Conservation (phyloP, 2,797 vertebrate species). For the Pseudotriccus pelzelni region DNA sequence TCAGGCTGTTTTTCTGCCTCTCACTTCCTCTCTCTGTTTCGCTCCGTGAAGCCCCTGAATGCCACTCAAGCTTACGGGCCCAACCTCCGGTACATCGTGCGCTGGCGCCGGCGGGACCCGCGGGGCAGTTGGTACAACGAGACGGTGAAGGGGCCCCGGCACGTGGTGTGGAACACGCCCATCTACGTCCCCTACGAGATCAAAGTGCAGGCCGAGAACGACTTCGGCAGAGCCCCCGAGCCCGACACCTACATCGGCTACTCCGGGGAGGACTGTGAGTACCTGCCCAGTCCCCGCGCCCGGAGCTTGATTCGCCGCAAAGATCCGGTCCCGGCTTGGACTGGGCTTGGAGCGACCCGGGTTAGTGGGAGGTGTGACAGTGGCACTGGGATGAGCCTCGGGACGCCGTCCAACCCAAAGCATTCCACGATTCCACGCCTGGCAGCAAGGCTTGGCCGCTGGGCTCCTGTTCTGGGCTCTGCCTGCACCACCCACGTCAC, state of each 20-base stretch:
- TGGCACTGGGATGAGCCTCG: neutral
- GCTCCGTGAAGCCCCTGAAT: slow-evolving; percentile 73
- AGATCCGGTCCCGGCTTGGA: neutral
- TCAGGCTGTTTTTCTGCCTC: neutral
- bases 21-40: neutral
- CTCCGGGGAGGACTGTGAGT: slow-evolving; percentile 97
- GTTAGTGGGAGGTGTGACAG: neutral
- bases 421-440: too few relatives aligned
- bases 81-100: slow-evolving; percentile 87
- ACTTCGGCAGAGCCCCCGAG: slow-evolving; percentile 87
- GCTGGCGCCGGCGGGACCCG: slow-evolving; percentile 85
- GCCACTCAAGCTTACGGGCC: slow-evolving; percentile 89
- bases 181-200: slow-evolving; percentile 93
- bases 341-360: neutral
- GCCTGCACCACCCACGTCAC: neutral
- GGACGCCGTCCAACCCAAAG: neutral
- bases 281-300: neutral
- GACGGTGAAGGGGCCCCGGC: slow-evolving; percentile 78
- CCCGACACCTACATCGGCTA: slow-evolving; percentile 86
- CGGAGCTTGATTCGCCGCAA: neutral
- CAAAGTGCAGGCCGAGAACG: slow-evolving; percentile 91
- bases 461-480: neutral
- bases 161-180: slow-evolving; percentile 84
- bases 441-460: neutral
- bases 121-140: slow-evolving; percentile 85